phyloP scores from a whole-genome alignment of 1,140 invertebrate genomes.

The Plodia interpunctella region DNA sequence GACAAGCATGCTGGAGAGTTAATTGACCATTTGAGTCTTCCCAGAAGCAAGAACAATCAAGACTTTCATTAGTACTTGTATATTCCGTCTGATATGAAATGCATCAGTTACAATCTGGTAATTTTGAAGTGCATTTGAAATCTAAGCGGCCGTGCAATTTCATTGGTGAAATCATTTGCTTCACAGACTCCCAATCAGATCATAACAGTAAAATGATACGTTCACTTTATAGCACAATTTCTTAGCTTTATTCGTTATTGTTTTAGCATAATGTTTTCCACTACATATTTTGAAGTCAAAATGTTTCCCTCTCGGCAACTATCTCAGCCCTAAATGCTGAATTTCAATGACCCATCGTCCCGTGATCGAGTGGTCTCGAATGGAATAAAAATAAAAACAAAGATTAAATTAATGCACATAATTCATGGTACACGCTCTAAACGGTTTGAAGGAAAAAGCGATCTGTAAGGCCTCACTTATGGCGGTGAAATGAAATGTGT shows the following conservation, averaged over 20 bases:
- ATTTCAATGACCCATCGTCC: not conserved
- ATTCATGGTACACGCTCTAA: slow-evolving; percentile 44
- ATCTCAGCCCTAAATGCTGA: slow-evolving; percentile 1
- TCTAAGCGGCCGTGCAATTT: slow-evolving; percentile 31
- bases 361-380: slow-evolving; percentile 1
- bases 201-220: too few species aligned
- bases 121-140: slow-evolving; percentile 48
- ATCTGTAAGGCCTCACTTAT: slow-evolving; percentile 3
- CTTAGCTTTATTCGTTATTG: not conserved
- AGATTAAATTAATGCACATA: slow-evolving; percentile 53
- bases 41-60: slow-evolving; percentile 38
- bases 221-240: too few species aligned
- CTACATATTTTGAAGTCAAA: slow-evolving; percentile 12
- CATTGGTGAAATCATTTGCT: slow-evolving; percentile 22
- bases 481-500: slow-evolving; percentile 5
- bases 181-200: too few species aligned
- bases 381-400: slow-evolving; percentile 44
- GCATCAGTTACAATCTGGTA: slow-evolving; percentile 47
- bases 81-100: slow-evolving; percentile 8
- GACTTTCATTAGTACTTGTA: slow-evolving; percentile 36
- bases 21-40: slow-evolving; percentile 38
- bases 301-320: not conserved
- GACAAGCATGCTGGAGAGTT: slow-evolving; percentile 41
- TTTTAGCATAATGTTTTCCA: slow-evolving; percentile 9
- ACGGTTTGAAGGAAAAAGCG: slow-evolving; percentile 23